Conservation (phyloP, 2,888 invertebrate genomes). For the Calliopum simillimum region DNA sequence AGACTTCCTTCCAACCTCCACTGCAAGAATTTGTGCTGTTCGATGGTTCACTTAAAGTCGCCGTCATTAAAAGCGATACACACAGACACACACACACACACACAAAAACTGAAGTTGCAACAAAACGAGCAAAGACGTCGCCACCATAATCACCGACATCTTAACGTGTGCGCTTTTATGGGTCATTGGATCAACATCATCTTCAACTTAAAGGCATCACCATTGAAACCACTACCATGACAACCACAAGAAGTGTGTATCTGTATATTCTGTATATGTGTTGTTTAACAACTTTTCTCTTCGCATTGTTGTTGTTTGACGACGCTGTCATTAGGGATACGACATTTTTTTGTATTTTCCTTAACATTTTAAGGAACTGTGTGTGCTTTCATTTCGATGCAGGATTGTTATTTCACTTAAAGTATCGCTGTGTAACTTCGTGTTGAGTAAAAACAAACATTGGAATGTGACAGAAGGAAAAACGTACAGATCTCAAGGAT, state of each 20-base stretch:
- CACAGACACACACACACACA: slow-evolving; percentile 8
- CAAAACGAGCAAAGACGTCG: neutral
- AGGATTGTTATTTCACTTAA: neutral
- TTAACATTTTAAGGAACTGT: no score
- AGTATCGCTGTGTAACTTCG: no score
- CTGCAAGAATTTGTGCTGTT: neutral
- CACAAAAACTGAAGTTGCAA: neutral
- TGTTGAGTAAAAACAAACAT: no score
- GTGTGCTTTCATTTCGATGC: neutral
- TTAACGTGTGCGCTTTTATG: slow-evolving; percentile 34
- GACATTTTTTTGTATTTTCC: neutral
- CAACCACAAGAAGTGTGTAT: neutral
- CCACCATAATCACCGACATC: slow-evolving; percentile 1
- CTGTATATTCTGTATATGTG: neutral
- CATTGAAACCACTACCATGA: slow-evolving; percentile 11
- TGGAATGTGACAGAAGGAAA: no score
- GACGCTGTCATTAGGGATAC: no score
- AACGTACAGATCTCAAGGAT: no score
- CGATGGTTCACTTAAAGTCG: slow-evolving; percentile 19
- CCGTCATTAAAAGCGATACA: neutral
- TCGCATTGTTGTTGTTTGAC: no score
- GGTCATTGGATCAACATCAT: slow-evolving; percentile 35
- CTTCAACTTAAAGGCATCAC: slow-evolving; percentile 1
- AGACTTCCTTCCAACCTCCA: no score
- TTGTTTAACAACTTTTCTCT: no score